These are phyloP conservation scores for Protonibea diacanthus DNA, from an alignment of 2,797 vertebrate species.

Conservation along the genomic window DNA sequence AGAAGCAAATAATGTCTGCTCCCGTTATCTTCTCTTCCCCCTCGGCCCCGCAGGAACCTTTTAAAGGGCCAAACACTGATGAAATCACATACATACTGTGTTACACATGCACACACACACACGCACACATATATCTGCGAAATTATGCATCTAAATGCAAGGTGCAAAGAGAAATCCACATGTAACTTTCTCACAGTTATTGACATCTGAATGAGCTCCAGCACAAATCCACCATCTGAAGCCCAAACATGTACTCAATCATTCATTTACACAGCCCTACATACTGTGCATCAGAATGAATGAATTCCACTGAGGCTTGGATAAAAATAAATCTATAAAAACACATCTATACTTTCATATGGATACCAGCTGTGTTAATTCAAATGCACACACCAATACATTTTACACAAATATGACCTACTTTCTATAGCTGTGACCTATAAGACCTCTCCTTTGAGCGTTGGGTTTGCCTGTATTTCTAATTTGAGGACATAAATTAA, in stretches of 20 bases:
- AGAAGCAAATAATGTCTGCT: constrained; percentile 90
- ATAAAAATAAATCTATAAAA: constrained; percentile 18
- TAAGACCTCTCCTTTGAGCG: constrained; percentile 31
- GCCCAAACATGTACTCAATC: neutral
- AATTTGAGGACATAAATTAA: constrained; percentile 12
- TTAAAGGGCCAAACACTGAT: constrained; percentile 84
- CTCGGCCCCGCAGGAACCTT: constrained; percentile 81
- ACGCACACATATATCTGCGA: neutral
- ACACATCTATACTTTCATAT: neutral
- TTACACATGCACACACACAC: constrained; percentile 11
- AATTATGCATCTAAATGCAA: constrained; percentile 18
- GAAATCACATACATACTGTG: constrained; percentile 44
- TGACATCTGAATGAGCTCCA: neutral
- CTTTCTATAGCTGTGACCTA: constrained; percentile 40
- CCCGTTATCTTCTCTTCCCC: constrained; percentile 84
- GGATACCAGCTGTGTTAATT: constrained; percentile 5
- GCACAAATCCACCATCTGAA: constrained; percentile 19
- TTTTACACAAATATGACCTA: constrained; percentile 36
- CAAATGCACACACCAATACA: constrained; percentile 1
- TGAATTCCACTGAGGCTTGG: constrained; percentile 2
- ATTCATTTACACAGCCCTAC: neutral
- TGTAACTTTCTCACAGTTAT: neutral
- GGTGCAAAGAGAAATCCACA: neutral
- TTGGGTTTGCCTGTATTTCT: constrained; percentile 5
- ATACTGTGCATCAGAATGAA: neutral